A percentile compares a stretch with the other conserved stretches of the same genome.
Conservation (phyloP, 1,140 invertebrate species). For the Steinernema feltiae region DNA sequence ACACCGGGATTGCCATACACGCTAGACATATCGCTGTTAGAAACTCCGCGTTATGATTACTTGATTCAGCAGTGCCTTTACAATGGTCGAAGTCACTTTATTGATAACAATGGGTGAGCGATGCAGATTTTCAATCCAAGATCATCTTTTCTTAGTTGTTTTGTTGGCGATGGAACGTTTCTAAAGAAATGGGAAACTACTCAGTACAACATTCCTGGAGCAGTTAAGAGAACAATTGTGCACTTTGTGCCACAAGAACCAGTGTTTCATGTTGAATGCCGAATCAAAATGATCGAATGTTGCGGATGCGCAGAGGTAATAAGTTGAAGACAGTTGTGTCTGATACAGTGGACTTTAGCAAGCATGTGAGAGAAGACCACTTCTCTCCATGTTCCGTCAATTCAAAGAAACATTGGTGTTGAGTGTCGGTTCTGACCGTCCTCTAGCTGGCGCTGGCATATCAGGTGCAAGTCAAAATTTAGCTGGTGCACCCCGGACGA, state of each 20-base stretch:
- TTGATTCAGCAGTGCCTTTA: constrained; percentile 6
- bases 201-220: constrained; percentile 7
- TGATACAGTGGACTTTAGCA: neutral
- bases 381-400: neutral
- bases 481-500: neutral
- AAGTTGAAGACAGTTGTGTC: neutral
- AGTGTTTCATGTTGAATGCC: neutral
- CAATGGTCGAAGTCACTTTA: neutral
- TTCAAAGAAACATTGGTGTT: neutral
- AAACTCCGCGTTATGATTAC: neutral
- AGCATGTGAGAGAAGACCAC: neutral
- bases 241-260: constrained; percentile 8
- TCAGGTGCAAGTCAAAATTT: neutral
- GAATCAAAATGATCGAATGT: neutral
- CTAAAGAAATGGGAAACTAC: neutral
- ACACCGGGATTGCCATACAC: neutral
- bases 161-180: neutral
- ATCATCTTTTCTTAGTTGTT: neutral
- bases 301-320: constrained; percentile 2
- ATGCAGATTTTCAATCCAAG: neutral
- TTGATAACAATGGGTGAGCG: neutral
- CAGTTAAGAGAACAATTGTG: neutral
- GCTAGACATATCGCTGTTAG: neutral
- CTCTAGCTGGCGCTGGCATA: neutral
- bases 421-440: neutral